Evolutionary conservation across 1,140 invertebrate species (phyloP).

Genomic region (Tenebrio molitor): DNA sequence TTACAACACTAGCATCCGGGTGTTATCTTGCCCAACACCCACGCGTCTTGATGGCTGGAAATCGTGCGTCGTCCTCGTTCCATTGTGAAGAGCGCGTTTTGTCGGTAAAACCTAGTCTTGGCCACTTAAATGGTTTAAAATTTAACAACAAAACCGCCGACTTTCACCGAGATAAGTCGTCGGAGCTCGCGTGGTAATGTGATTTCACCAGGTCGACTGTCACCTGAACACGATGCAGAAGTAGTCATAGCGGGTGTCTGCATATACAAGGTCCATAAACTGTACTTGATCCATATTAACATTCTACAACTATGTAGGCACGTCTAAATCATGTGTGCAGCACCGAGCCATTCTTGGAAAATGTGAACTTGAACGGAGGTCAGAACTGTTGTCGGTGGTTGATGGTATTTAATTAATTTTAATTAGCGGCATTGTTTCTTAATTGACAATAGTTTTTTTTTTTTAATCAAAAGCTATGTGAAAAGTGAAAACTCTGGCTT

Average conservation of each 20-base stretch:
- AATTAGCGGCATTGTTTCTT: slow-evolving; percentile 13
- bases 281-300: slow-evolving; percentile 47
- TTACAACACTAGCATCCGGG: background rate
- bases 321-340: slow-evolving; percentile 17
- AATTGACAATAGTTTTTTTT: slow-evolving; percentile 34
- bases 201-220: slow-evolving; percentile 42
- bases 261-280: slow-evolving; percentile 22
- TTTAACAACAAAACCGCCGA: slow-evolving; percentile 38
- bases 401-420: slow-evolving; percentile 2
- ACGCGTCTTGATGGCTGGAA: slow-evolving; percentile 11
- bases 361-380: slow-evolving; percentile 45
- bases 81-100: slow-evolving; percentile 1
- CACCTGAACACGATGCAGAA: slow-evolving; percentile 26
- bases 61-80: background rate
- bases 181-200: slow-evolving; percentile 6
- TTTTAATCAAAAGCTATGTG: slow-evolving; percentile 13
- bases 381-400: slow-evolving; percentile 1
- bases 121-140: slow-evolving; percentile 5
- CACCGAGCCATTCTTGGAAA: slow-evolving; percentile 37
- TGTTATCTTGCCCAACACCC: slow-evolving; percentile 30
- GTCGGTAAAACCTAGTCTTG: slow-evolving; percentile 1
- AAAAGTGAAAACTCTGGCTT: slow-evolving; percentile 40
- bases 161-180: slow-evolving; percentile 48
- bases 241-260: slow-evolving; percentile 29
- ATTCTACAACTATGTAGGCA: slow-evolving; percentile 39